These are phyloP conservation scores for Centruroides vittatus DNA, from an alignment of 1,140 invertebrate genomes.

Conservation along the genomic window DNA sequence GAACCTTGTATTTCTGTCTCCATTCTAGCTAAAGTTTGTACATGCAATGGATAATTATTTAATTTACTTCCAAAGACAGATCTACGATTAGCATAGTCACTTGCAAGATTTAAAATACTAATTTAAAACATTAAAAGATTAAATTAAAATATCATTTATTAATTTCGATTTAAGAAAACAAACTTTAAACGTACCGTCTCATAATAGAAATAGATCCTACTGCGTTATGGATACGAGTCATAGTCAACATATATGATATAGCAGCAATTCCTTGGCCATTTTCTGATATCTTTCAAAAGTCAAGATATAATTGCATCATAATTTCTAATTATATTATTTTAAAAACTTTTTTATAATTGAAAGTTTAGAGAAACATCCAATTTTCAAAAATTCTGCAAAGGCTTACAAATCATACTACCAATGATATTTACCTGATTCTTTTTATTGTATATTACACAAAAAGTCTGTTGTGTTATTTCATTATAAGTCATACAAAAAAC, in stretches of 20 bases:
- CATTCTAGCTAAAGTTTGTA: constrained; percentile 36
- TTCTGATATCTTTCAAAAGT: constrained; percentile 30
- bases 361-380: too few species aligned
- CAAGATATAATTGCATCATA: background rate
- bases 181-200: constrained; percentile 28
- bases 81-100: constrained; percentile 38
- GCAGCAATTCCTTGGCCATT: constrained; percentile 38
- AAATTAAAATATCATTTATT: background rate
- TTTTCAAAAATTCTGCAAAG: too few species aligned
- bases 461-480: too few species aligned
- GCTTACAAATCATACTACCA: too few species aligned
- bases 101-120: constrained; percentile 36
- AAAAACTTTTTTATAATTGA: too few species aligned
- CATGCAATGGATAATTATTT: constrained; percentile 37
- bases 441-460: too few species aligned
- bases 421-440: too few species aligned
- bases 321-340: too few species aligned
- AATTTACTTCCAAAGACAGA: constrained; percentile 37
- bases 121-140: constrained; percentile 9
- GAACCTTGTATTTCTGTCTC: constrained; percentile 32
- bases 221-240: constrained; percentile 45
- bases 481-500: too few species aligned
- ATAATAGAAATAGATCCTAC: constrained; percentile 32
- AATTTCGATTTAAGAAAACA: too few species aligned
- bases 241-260: constrained; percentile 42